Conservation (phyloP, 2,797 vertebrate genomes). For the Poecilia picta region DNA sequence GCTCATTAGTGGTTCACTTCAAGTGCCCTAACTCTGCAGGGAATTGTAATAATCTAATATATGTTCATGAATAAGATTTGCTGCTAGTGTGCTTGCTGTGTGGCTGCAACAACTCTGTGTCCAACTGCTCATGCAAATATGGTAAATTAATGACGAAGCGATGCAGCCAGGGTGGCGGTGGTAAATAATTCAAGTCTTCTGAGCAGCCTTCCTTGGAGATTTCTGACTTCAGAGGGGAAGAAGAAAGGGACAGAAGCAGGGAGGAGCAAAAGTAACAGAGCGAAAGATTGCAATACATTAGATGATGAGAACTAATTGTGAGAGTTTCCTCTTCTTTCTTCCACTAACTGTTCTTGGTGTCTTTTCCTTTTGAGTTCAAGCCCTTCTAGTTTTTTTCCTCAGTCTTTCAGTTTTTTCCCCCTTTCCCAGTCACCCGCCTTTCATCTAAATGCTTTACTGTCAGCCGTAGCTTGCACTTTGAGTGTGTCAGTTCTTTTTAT, state of each 20-base stretch:
- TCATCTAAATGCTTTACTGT: constrained; percentile 35
- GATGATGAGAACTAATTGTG: constrained; percentile 45
- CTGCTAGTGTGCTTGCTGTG: constrained; percentile 28
- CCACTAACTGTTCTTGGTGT: neutral
- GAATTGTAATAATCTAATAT: constrained; percentile 55
- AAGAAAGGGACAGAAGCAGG: constrained; percentile 52
- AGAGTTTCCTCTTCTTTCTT: constrained; percentile 27
- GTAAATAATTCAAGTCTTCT: constrained; percentile 72
- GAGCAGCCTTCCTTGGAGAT: constrained; percentile 58
- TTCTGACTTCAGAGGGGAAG: constrained; percentile 63
- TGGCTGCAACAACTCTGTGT: constrained; percentile 39
- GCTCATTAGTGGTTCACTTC: constrained; percentile 69
- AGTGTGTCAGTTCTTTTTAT: constrained; percentile 44
- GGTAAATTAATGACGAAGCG: constrained; percentile 69
- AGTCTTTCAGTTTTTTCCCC: constrained; percentile 4
- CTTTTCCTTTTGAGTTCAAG: constrained; percentile 23
- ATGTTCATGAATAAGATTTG: constrained; percentile 69
- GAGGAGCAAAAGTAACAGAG: constrained; percentile 30
- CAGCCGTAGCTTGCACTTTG: constrained; percentile 25
- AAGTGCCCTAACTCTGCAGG: constrained; percentile 54
- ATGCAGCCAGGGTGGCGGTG: constrained; percentile 54
- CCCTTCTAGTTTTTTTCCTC: constrained; percentile 20
- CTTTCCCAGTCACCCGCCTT: constrained; percentile 8
- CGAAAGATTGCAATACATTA: constrained; percentile 31
- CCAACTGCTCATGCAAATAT: constrained; percentile 59